Evolutionary conservation across 1,140 invertebrate genomes (phyloP), one percentile per base, ranked within the genome.

Genomic region (Megalonaias nervosa): DNA sequence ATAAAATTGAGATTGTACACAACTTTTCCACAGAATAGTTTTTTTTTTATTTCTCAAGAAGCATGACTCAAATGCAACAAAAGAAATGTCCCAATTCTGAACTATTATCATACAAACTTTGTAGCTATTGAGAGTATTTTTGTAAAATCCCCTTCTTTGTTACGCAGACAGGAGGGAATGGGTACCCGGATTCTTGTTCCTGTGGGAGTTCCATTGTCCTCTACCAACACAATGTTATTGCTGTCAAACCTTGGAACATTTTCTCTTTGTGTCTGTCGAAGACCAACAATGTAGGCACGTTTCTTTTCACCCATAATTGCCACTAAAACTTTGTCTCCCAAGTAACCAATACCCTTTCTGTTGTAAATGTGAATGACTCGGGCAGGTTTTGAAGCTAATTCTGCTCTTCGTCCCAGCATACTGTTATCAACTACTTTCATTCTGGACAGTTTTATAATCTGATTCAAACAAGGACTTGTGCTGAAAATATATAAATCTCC

Each of bases 281-380:
- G 97, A 1, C 98, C 98, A 38, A 99, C 98, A 67, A 99, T 92
- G 77, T 98, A 96, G 4, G 95, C 98, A 90, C 97, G 97, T 88
- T 97, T 98, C 93, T 98, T 99, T 89, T 99, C 95, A 48, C 98
- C 98, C 90, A 96, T 97, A 81, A 99, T 96, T 5, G 98, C 97
- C 19, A 99, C 94, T 82, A 99, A 87, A 16, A 99, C 95, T 85
- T 90, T 91, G 81, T 91, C 90, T 93, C 94, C 95, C 74, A 95
- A 93, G 26, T 87, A 92, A 62, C 94, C 95, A 75, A 94, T 86
- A 92, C 92, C 96, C 58, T 75, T 71, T 74, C 89, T 89, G 65
- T 90, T 92, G 76, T 93, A 93, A 2, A 92, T 91, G 72, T 92
- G 91, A 83, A 93, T 93, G 59, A 91, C 82, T 90, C 94, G 95